Evolutionary conservation across 2,888 invertebrate genomes (phyloP), one percentile per base, ranked within the genome.

Genomic region (Erannis defoliaria): DNA sequence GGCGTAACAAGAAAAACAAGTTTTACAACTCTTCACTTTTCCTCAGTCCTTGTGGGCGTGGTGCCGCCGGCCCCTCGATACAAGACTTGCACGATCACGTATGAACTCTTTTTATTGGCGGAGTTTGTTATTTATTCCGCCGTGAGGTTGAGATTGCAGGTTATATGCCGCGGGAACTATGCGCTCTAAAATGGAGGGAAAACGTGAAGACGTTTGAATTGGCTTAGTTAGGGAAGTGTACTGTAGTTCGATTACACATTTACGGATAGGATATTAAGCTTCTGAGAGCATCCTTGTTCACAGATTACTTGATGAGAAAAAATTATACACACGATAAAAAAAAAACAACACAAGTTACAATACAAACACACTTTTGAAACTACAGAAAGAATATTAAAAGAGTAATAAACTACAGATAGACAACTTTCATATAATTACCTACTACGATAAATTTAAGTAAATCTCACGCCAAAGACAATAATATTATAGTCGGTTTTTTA

Each of bases 91-190:
- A 51, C 60, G 62, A 67, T 64, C 69, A 66, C 67, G 69, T 67
- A 63, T 58, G 61, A 56, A 54, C 50, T 55, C 67, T 59, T 64
- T 69, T 70, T 66, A 66, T 54, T 61, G 66, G 5, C 40, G 61
- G 46, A 60, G 64, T 62, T 64, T 56, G 55, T 59, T 64, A 59
- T 55, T 64, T 56, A 60, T 58, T 62, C 40, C 38, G 31, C 40
- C 54, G 59, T 31, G 55, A 60, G 53, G 55, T 61, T 26, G 45
- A 50, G 56, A 53, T 55, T 55, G 51, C 40, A 62, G 51, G 45
- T 45, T 14, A 29, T 29, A 45, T 45, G 45, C 16, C 23, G 12
- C 40, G 54, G 53, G 35, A 38, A 45, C 35, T 16, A 14, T 10
- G 23, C 37, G 37, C 46, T 38, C 46, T 40, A 40, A 40, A 46